A percentile compares a stretch with the other conserved stretches of the same genome.
Conservation (phyloP, 2,888 invertebrate genomes). For the Gerris lacustris region DNA sequence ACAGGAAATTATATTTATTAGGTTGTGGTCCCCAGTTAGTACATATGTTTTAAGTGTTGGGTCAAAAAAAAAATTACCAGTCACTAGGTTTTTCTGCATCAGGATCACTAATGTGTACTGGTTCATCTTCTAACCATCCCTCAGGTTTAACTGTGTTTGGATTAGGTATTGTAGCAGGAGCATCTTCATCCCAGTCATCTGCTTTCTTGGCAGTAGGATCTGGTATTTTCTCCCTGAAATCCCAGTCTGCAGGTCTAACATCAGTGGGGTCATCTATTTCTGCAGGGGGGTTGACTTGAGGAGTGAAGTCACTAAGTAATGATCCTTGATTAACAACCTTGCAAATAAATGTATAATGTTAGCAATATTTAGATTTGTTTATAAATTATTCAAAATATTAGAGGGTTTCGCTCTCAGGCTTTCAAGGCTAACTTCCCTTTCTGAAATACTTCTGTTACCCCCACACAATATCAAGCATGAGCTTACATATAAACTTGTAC, state of each 20-base stretch:
- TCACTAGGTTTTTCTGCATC: conserved; percentile 77
- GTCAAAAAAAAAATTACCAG: conserved; percentile 51
- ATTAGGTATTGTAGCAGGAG: conserved; percentile 80
- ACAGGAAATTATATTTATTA: too few species aligned
- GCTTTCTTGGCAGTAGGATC: conserved; percentile 83
- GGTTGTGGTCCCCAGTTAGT: too few species aligned
- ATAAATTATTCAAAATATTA: too few species aligned
- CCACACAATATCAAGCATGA: too few species aligned
- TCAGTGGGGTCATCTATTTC: conserved; percentile 55
- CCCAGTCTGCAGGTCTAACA: conserved; percentile 81
- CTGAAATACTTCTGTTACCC: neutral
- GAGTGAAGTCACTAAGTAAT: conserved; percentile 77
- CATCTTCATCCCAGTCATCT: conserved; percentile 92
- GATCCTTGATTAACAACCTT: conserved; percentile 67
- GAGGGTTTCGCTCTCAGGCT: neutral
- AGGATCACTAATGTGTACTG: conserved; percentile 73
- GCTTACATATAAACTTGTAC: too few species aligned
- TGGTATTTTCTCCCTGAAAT: conserved; percentile 83
- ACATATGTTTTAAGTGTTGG: too few species aligned
- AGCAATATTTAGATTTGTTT: too few species aligned
- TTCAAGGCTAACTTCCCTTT: neutral
- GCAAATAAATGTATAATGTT: too few species aligned
- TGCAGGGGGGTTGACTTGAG: conserved; percentile 86
- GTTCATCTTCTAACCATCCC: conserved; percentile 88
- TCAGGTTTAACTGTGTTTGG: conserved; percentile 69